Evolutionary conservation across 2,888 invertebrate species (phyloP), one percentile per base, ranked within the genome.

Genomic region (Phengaris alcon): DNA sequence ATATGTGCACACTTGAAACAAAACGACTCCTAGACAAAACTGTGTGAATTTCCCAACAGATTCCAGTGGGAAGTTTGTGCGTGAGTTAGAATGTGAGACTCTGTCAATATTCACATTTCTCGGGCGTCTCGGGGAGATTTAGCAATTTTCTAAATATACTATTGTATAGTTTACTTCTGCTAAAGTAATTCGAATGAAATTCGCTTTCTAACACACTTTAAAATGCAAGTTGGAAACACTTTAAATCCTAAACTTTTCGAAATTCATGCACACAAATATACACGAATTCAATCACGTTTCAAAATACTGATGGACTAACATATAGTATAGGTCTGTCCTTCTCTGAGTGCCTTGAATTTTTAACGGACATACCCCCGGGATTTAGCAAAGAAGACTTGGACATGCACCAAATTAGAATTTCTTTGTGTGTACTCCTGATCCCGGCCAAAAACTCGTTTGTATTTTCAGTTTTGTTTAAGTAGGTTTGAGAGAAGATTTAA

Each of bases 401-500:
- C 76, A 75, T 76, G 75, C 73, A 75, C 77, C 77, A 77, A 77
- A 77, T 77, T 77, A 77, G 77, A 76, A 76, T 76, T 74, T 75
- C 77, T 77, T 74, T 74, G 77, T 74, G 77, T 75, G 70, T 4
- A 4, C 35, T 4, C 68, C 74, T 75, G 74, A 73, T 51, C 73
- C 44, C 68, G 64, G 74, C 74, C 74, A 68, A 74, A 68, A 75
- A 75, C 73, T 55, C 35, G 75, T 55, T 74, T 74, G 70, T 73
- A 57, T 74, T 77, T 59, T 15, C 22, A 59, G 59, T 22, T 59
- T 9, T 15, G 10, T 15, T 10, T 48, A 48, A 48, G 48, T 48
- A 48, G 0, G 35, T 52, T 46, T 51, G 22, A 13, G 44, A 8
- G 35, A 12, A 44, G 68, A 10, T 68, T 68, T 7, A 64, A 22